These are phyloP conservation scores for Xylocopa sonorina DNA, from an alignment of 1,140 invertebrate species.

Conservation along the genomic window DNA sequence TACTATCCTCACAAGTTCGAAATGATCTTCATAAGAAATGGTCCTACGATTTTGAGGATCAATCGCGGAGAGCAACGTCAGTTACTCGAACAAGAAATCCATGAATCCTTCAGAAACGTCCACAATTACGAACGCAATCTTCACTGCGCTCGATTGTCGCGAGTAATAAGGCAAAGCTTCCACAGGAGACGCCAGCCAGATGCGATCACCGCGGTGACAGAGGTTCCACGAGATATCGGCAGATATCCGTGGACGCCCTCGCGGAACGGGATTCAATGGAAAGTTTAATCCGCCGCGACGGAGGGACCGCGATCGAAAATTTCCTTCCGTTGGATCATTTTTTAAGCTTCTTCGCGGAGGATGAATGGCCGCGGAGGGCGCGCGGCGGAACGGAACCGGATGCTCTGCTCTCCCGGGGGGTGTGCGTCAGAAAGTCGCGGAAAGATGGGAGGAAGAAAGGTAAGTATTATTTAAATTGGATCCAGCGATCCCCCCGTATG, in stretches of 20 bases:
- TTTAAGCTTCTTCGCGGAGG: slow-evolving; percentile 60
- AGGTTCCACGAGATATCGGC: slow-evolving; percentile 25
- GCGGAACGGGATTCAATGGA: slow-evolving; percentile 39
- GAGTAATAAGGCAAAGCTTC: neutral
- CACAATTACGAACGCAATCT: neutral
- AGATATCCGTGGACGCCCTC: neutral
- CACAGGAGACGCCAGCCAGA: neutral
- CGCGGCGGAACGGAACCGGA: slow-evolving; percentile 38
- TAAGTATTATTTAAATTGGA: slow-evolving; percentile 75
- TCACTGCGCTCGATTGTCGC: neutral
- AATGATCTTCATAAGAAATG: too few species aligned
- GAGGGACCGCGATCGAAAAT: slow-evolving; percentile 50
- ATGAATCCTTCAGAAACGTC: neutral
- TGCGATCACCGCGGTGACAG: neutral
- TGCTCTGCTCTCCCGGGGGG: slow-evolving; percentile 55
- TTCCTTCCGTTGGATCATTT: slow-evolving; percentile 67
- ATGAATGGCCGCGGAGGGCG: slow-evolving; percentile 48
- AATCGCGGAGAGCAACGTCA: too few species aligned
- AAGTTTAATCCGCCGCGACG: slow-evolving; percentile 56
- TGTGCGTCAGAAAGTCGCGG: slow-evolving; percentile 23
- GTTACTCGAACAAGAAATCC: neutral
- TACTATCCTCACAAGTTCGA: too few species aligned
- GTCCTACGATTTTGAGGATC: too few species aligned
- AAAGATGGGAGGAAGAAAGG: slow-evolving; percentile 36
- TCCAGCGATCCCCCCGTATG: slow-evolving; percentile 68